Percentiles rank a stretch among this genome's conserved stretches.
Evolutionary conservation across 2,113 vertebrate species (phyloP).

Genomic region (Prionailurus viverrinus): DNA sequence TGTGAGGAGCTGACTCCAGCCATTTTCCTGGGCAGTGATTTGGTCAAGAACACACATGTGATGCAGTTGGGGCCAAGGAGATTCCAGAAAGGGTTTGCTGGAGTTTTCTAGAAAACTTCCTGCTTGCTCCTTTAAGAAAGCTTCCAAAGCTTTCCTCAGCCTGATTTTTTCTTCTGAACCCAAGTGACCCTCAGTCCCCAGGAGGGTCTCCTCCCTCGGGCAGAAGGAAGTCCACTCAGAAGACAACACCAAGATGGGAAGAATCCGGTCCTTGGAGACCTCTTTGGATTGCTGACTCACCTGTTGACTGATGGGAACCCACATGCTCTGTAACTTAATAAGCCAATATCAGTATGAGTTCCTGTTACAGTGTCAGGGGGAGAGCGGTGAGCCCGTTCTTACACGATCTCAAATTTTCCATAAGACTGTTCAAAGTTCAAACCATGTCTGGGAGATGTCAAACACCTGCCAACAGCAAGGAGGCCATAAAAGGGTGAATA

Average conservation of each 20-base stretch:
- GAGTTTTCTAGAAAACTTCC: not conserved
- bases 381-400: not conserved
- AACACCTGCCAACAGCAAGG: not conserved
- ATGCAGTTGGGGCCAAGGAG: rapidly evolving
- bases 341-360: not conserved
- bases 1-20: not conserved
- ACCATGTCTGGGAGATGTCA: not conserved
- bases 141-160: not conserved
- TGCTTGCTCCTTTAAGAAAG: not conserved
- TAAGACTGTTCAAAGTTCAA: not conserved
- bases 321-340: not conserved
- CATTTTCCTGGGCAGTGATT: not conserved
- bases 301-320: not conserved
- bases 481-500: not conserved
- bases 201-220: not conserved
- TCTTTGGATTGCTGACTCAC: not conserved
- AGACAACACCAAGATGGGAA: not conserved
- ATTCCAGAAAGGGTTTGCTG: not conserved
- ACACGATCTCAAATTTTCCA: not conserved
- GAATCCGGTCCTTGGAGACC: not conserved
- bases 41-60: not conserved
- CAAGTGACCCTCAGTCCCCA: not conserved
- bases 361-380: not conserved
- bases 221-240: not conserved
- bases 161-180: not conserved